Evolutionary conservation across 1,140 invertebrate genomes (phyloP).

Genomic region (Meteorus sp.): DNA sequence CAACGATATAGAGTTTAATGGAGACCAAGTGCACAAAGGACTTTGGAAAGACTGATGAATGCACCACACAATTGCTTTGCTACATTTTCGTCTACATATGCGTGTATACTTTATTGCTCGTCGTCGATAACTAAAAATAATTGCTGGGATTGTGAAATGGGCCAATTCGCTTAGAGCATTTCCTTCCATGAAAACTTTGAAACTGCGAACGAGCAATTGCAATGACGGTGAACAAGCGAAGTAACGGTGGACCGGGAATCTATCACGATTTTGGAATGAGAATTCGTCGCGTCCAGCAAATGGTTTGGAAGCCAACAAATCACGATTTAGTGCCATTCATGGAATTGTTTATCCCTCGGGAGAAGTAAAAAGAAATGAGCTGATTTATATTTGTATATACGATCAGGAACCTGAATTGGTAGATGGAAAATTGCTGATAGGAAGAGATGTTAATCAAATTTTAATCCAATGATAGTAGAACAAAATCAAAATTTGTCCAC

Average conservation of each 20-base stretch:
- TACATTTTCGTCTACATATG: too few species aligned
- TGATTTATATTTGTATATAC: not conserved
- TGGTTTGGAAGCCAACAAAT: slow-evolving; percentile 19
- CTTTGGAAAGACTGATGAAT: too few species aligned
- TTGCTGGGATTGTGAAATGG: slow-evolving; percentile 20
- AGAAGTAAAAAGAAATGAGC: not conserved
- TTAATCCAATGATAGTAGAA: too few species aligned
- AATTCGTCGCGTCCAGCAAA: slow-evolving; percentile 9
- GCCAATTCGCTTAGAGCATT: slow-evolving; percentile 25
- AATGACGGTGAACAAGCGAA: slow-evolving; percentile 14
- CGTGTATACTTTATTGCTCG: too few species aligned
- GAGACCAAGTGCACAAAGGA: too few species aligned
- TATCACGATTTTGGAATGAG: slow-evolving; percentile 28
- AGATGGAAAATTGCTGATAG: not conserved
- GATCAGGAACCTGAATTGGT: too few species aligned
- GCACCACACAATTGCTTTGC: too few species aligned
- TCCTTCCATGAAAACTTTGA: slow-evolving; percentile 18
- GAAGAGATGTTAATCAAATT: too few species aligned
- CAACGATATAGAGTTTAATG: slow-evolving; percentile 9
- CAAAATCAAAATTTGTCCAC: too few species aligned
- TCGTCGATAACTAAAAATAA: slow-evolving; percentile 26
- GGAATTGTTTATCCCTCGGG: slow-evolving; percentile 13
- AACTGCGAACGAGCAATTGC: slow-evolving; percentile 16
- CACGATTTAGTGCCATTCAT: slow-evolving; percentile 17
- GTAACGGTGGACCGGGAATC: too few species aligned